These are phyloP conservation scores for Ephialtes manifestator DNA, from an alignment of 2,888 invertebrate genomes.

Conservation along the genomic window DNA sequence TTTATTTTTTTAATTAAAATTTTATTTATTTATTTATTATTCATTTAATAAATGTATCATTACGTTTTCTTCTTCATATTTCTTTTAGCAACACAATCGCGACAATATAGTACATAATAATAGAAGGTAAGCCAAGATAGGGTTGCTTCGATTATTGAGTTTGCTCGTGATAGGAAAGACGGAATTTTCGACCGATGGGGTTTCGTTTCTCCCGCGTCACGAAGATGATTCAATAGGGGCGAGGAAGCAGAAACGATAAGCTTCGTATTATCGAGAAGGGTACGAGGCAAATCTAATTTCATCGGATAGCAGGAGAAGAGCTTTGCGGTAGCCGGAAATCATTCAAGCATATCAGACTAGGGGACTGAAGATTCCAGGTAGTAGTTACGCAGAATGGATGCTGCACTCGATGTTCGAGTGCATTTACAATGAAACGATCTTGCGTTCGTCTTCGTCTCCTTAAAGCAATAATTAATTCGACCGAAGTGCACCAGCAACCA, in stretches of 20 bases:
- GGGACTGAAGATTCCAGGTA: neutral
- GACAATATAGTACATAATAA: neutral
- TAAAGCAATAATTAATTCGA: neutral
- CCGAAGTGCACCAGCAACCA: neutral
- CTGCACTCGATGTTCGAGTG: neutral
- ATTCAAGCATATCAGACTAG: slow-evolving; percentile 9
- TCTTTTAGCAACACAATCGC: neutral
- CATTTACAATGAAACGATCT: neutral
- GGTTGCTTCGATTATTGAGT: slow-evolving; percentile 9
- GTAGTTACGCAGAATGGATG: neutral
- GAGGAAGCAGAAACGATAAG: slow-evolving; percentile 17
- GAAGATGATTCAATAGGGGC: slow-evolving; percentile 10
- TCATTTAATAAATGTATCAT: no score
- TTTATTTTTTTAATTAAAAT: no score
- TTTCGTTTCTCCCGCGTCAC: neutral
- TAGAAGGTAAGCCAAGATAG: neutral
- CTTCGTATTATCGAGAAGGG: slow-evolving; percentile 31
- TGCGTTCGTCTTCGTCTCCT: neutral
- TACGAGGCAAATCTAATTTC: slow-evolving; percentile 40
- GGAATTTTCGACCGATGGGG: slow-evolving; percentile 2
- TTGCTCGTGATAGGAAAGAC: neutral
- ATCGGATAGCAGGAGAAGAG: slow-evolving; percentile 30
- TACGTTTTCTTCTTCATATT: no score
- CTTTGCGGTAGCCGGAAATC: slow-evolving; percentile 29
- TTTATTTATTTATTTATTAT: no score